phyloP scores from a whole-genome alignment of 1,140 invertebrate genomes.

The Ceratina calcarata region DNA sequence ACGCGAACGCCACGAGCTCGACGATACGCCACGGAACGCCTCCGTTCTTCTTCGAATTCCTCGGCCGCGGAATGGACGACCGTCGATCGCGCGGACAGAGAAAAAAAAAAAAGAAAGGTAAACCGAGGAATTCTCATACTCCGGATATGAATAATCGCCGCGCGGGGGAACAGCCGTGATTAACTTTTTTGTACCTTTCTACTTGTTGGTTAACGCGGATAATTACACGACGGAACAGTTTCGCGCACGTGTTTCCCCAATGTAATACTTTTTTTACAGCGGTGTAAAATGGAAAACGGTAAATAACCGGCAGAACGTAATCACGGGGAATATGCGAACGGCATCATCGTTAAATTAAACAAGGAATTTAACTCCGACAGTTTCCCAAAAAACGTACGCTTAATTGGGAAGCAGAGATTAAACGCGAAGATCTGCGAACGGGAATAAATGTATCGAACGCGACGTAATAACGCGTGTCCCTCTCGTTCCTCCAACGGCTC shows the following conservation, averaged over 20 bases:
- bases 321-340: not conserved
- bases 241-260: constrained; percentile 6
- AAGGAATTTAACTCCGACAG: not conserved
- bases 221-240: constrained; percentile 11
- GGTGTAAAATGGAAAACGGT: constrained; percentile 1
- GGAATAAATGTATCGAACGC: too few relatives aligned
- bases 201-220: constrained; percentile 20
- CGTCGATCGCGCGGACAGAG: not conserved
- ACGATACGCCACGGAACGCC: not conserved
- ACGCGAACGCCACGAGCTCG: constrained; percentile 21
- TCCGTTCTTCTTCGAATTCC: constrained; percentile 30
- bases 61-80: not conserved
- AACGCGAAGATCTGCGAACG: too few relatives aligned
- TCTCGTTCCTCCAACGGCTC: too few relatives aligned
- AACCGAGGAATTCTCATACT: not conserved
- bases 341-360: not conserved
- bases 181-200: not conserved
- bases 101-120: not conserved
- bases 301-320: not conserved
- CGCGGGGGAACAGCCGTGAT: not conserved
- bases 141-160: constrained; percentile 23
- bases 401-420: too few relatives aligned
- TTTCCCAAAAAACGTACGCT: too few relatives aligned
- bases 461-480: too few relatives aligned
- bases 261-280: not conserved